Evolutionary conservation across 2,797 vertebrate species (phyloP).

Genomic region (Hipposideros larvatus): DNA sequence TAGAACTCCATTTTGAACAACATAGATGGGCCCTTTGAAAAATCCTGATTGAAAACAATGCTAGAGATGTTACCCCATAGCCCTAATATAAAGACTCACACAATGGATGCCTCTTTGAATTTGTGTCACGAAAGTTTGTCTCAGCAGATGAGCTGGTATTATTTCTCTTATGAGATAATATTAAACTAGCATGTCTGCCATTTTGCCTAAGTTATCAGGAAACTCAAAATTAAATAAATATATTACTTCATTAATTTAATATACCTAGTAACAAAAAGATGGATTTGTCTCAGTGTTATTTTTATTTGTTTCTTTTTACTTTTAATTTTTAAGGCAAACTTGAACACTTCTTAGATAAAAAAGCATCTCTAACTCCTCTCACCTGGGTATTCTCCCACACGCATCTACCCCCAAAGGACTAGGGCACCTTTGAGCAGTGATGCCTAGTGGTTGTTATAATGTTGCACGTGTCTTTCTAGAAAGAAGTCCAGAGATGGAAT

Average conservation of each 20-base stretch:
- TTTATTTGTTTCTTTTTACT: background rate
- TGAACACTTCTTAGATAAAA: background rate
- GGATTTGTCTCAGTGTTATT: background rate
- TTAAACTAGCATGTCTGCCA: background rate
- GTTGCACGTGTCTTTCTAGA: background rate
- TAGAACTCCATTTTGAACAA: background rate
- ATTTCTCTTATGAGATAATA: background rate
- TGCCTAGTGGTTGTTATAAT: background rate
- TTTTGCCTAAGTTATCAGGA: background rate
- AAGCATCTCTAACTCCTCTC: background rate
- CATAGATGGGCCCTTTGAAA: background rate
- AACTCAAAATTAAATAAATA: background rate
- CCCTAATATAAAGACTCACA: background rate
- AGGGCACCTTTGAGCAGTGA: background rate
- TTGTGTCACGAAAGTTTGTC: background rate
- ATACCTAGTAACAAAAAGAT: background rate
- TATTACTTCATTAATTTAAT: background rate
- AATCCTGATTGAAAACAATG: background rate
- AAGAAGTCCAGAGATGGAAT: background rate
- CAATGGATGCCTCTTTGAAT: background rate
- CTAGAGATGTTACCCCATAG: background rate
- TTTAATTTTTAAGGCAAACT: constrained; percentile 10
- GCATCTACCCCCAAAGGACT: background rate
- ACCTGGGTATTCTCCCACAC: background rate
- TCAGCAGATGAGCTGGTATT: background rate